Evolutionary conservation across 2,797 vertebrate species (phyloP).

Genomic region (Prionace glauca): DNA sequence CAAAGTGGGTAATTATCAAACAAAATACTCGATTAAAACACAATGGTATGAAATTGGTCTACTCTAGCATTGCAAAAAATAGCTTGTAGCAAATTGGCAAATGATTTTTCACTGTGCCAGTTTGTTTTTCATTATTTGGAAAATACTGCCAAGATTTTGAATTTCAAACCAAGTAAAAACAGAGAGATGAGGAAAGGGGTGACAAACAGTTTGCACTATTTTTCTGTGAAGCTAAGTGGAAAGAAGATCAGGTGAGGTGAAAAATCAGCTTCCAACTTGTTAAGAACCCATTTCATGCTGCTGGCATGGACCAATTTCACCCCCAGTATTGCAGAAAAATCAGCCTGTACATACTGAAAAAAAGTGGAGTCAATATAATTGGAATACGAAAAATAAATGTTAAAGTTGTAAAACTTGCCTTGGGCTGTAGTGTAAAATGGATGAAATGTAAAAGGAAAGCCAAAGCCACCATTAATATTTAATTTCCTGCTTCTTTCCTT

Average conservation of each 20-base stretch:
- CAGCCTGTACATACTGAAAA: not conserved
- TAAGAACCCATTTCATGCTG: not conserved
- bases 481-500: not conserved
- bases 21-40: not conserved
- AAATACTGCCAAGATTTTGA: not conserved
- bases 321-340: not conserved
- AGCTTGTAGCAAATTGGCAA: not conserved
- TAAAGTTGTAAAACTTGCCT: not conserved
- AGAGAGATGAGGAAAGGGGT: not conserved
- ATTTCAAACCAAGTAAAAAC: not conserved
- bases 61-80: not conserved
- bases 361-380: not conserved
- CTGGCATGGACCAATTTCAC: not conserved
- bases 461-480: not conserved
- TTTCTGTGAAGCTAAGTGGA: not conserved
- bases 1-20: conserved; percentile 1
- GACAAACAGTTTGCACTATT: not conserved
- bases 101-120: not conserved
- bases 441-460: not conserved
- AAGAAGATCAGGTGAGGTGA: not conserved
- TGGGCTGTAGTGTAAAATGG: not conserved
- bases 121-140: not conserved
- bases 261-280: not conserved
- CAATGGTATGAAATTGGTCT: not conserved
- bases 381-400: not conserved